Conservation (phyloP, 2,113 vertebrate genomes). For the Aphelocoma coerulescens region DNA sequence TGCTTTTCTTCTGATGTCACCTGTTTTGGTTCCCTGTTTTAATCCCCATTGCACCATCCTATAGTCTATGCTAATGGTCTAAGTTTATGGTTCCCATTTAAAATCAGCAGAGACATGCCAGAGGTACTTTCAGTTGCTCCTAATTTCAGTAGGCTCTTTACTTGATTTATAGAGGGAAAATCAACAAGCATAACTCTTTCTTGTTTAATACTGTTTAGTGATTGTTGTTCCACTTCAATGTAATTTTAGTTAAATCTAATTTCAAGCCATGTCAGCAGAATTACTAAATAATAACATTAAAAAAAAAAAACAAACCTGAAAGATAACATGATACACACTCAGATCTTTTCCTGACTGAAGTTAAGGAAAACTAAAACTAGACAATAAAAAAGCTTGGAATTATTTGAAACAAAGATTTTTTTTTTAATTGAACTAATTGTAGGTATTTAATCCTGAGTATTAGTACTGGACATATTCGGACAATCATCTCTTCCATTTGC, state of each 20-base stretch:
- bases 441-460: neutral
- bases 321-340: neutral
- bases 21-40: neutral
- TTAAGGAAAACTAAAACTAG: neutral
- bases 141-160: neutral
- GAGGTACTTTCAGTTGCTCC: neutral
- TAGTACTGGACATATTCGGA: neutral
- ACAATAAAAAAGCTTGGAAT: neutral
- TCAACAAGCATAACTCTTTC: neutral
- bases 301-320: neutral
- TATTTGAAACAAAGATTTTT: neutral
- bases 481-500: neutral
- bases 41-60: neutral
- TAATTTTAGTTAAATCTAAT: conserved; percentile 28
- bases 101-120: neutral
- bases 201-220: neutral
- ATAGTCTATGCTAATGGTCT: neutral
- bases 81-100: neutral
- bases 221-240: neutral
- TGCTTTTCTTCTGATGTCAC: neutral
- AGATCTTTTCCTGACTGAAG: neutral
- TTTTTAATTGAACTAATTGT: neutral
- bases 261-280: conserved; percentile 1
- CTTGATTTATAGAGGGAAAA: neutral
- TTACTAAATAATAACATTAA: conserved; percentile 18